phyloP scores from a whole-genome alignment of 92 coral and sea anemone species.

The Paragorgia papillata region DNA sequence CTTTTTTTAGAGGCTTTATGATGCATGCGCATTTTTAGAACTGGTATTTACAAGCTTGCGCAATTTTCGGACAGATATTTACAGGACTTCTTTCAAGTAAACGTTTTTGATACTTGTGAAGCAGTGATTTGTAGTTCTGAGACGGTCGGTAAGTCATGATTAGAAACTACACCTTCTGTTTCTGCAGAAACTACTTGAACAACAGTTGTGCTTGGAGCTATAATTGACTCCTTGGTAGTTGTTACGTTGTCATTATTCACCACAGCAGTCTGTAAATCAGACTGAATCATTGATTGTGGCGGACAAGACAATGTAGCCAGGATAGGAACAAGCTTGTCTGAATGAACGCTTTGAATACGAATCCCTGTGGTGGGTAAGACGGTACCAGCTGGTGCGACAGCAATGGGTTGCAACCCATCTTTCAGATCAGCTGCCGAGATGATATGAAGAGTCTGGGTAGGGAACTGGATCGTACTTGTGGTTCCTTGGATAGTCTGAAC shows the following conservation, averaged over 20 bases:
- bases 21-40: too few species aligned
- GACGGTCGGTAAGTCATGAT: neutral
- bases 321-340: conserved; percentile 1
- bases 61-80: too few species aligned
- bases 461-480: conserved; percentile 33
- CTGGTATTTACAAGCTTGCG: too few species aligned
- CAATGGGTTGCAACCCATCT: conserved; percentile 17
- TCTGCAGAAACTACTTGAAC: neutral
- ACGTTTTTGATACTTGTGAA: neutral
- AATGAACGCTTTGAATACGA: conserved; percentile 22
- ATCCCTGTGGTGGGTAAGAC: conserved; percentile 14
- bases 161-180: conserved; percentile 3
- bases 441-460: conserved; percentile 29
- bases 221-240: neutral
- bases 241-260: conserved; percentile 14
- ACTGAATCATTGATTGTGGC: neutral
- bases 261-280: conserved; percentile 1
- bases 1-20: too few species aligned
- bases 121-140: conserved; percentile 30
- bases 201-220: neutral
- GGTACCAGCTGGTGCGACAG: conserved; percentile 5
- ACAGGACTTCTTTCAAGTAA: neutral
- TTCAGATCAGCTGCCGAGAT: conserved; percentile 31
- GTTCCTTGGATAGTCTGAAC: conserved; percentile 62
- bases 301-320: conserved; percentile 5